A percentile compares a stretch with the other conserved stretches of the same genome.
These are phyloP conservation scores for Philhelius pedissequus DNA, from an alignment of 2,888 invertebrate genomes.

Conservation along the genomic window DNA sequence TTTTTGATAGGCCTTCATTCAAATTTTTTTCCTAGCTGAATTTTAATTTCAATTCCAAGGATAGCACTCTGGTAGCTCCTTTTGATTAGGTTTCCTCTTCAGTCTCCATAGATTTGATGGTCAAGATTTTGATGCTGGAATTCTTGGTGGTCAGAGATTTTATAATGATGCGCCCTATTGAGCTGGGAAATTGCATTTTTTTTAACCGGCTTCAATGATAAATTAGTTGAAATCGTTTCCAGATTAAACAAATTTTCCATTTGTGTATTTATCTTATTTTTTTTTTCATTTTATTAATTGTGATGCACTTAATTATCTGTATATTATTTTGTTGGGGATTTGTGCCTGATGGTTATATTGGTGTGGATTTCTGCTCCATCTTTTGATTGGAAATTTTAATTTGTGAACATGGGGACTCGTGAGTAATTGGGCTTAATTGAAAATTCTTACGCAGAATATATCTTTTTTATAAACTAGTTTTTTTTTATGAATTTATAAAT, in stretches of 20 bases:
- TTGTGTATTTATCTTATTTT: background rate
- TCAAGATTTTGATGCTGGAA: slow-evolving; percentile 7
- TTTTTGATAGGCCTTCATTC: background rate
- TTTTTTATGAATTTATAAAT: slow-evolving; percentile 38
- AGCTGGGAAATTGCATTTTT: slow-evolving; percentile 53
- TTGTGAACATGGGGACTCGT: background rate
- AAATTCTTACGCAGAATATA: slow-evolving; percentile 43
- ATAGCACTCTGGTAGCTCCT: background rate
- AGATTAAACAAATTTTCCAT: slow-evolving; percentile 24
- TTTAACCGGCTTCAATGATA: slow-evolving; percentile 18
- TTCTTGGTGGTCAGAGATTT: slow-evolving; percentile 45
- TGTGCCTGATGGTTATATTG: background rate
- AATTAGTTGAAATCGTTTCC: slow-evolving; percentile 36
- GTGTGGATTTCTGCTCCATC: background rate
- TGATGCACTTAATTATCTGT: slow-evolving; percentile 36
- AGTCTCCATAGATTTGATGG: background rate
- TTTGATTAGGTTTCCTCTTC: slow-evolving; percentile 12
- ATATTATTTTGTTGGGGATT: too few relatives aligned
- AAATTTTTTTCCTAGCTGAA: background rate
- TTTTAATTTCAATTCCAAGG: slow-evolving; percentile 45
- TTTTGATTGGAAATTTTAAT: slow-evolving; percentile 34
- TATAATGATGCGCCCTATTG: slow-evolving; percentile 60
- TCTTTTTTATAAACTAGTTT: background rate
- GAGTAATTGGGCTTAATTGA: slow-evolving; percentile 42
- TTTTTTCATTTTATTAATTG: slow-evolving; percentile 45